These are phyloP conservation scores for Lycocerus yunnanus DNA, from an alignment of 2,888 invertebrate species.

Conservation along the genomic window DNA sequence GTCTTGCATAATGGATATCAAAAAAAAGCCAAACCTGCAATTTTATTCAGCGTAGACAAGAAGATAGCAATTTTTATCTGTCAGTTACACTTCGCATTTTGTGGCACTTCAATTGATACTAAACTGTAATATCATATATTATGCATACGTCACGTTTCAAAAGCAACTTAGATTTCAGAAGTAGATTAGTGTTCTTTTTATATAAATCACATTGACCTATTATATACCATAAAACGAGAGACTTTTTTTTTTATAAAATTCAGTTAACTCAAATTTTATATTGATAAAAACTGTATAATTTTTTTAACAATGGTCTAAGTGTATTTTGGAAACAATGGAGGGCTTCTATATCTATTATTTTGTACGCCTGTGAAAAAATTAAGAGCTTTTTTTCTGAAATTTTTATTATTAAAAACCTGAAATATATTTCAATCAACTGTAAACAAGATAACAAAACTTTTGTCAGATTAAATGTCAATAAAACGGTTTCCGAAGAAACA, in stretches of 20 bases:
- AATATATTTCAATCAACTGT: neutral
- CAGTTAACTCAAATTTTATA: neutral
- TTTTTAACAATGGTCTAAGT: neutral
- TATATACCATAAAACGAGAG: neutral
- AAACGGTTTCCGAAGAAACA: neutral
- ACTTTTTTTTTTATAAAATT: neutral
- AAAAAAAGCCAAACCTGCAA: conserved; percentile 21
- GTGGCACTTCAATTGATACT: conserved; percentile 24
- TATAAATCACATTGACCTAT: neutral
- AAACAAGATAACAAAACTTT: conserved; percentile 1
- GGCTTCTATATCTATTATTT: neutral
- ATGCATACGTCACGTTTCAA: conserved; percentile 16
- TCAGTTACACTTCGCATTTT: conserved; percentile 25
- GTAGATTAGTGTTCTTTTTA: neutral
- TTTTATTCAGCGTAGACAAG: conserved; percentile 19
- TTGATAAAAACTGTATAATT: neutral
- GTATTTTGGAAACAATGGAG: neutral
- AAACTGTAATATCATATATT: conserved; percentile 22
- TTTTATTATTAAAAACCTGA: neutral
- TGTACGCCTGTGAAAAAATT: neutral
- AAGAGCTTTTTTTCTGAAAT: neutral
- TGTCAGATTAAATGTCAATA: conserved; percentile 4
- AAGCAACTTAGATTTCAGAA: conserved; percentile 13
- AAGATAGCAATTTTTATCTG: conserved; percentile 27
- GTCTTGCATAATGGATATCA: conserved; percentile 22